Conservation (phyloP, 2,113 vertebrate genomes). For the Oceanites oceanicus region DNA sequence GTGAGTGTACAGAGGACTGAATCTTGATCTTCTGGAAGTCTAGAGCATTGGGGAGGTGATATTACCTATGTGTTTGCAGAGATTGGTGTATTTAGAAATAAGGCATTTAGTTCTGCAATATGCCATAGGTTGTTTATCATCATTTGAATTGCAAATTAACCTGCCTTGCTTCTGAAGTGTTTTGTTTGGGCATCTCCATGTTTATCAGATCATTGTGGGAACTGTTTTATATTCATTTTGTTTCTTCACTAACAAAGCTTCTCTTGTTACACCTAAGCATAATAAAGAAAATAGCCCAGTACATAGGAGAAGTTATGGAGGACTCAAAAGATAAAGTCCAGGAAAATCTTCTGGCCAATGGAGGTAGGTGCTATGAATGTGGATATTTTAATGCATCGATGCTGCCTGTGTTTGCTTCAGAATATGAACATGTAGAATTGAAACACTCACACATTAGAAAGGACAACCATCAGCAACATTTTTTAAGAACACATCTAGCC, state of each 20-base stretch:
- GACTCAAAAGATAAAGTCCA: slow-evolving; percentile 86
- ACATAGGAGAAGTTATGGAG: slow-evolving; percentile 89
- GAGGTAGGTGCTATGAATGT: slow-evolving; percentile 78
- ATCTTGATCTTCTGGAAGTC: not conserved
- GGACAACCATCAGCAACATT: not conserved
- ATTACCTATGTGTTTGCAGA: not conserved
- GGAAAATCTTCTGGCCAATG: slow-evolving; percentile 86
- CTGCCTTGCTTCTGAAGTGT: not conserved
- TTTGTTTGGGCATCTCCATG: not conserved
- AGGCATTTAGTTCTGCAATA: not conserved
- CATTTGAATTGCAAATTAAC: not conserved
- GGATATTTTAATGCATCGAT: not conserved
- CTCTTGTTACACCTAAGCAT: slow-evolving; percentile 73
- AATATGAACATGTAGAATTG: not conserved
- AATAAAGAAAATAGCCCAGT: slow-evolving; percentile 86
- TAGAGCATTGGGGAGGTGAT: not conserved
- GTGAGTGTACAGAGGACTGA: not conserved
- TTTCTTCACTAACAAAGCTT: slow-evolving; percentile 26
- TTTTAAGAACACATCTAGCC: not conserved
- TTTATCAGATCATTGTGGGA: not conserved
- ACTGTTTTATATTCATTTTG: not conserved
- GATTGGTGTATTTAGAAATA: not conserved
- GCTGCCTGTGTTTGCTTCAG: not conserved
- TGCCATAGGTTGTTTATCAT: not conserved
- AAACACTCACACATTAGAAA: not conserved